Evolutionary conservation across 2,888 invertebrate genomes (phyloP), one percentile per base, ranked within the genome.

Genomic region (Zootermopsis nevadensis): DNA sequence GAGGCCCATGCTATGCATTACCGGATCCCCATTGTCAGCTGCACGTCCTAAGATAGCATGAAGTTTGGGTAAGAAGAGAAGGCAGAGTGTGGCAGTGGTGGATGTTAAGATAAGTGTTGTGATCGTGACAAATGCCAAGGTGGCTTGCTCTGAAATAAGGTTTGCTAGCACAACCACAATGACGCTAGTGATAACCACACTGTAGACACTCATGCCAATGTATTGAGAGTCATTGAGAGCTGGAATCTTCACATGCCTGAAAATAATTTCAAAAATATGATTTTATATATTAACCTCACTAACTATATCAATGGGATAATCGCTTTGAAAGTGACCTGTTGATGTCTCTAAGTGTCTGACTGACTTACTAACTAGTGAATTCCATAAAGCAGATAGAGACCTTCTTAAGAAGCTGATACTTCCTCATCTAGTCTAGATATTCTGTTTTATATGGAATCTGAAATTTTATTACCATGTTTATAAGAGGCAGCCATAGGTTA

Each of bases 151-250:
- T 2, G 95, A 94, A 86, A 97, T 94, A 80, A 98, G 93, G 87
- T 96, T 96, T n/a, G 97, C 97, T 85, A 97, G 91, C 8, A 96
- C 95, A 8, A 97, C 97, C 19, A 97, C 96, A 86, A 96, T 94
- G 15, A 95, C 94, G 86, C 96, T 96, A 77, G 95, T 96, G 85
- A 98, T 95, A 80, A 98, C 97, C 0, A 97, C 97, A 80, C 95
- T 96, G 88, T 98, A 98, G 0, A 98, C 97, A 86, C 96, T 97
- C 89, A 98, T 95, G 22, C 96, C 98, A 86, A 98, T 98, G 89
- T 97, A 97, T 88, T 97, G 96, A 8, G 97, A 97, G 90, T 98
- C 98, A 90, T 98, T 98, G 38, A 98, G 90, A 0, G 96, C 97
- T 24, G 97, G 95, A 87, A 98, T 96, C 90, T 97, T 97, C 35